Evolutionary conservation across 2,797 vertebrate genomes (phyloP).

Genomic region (Acestrorhynchus altus): DNA sequence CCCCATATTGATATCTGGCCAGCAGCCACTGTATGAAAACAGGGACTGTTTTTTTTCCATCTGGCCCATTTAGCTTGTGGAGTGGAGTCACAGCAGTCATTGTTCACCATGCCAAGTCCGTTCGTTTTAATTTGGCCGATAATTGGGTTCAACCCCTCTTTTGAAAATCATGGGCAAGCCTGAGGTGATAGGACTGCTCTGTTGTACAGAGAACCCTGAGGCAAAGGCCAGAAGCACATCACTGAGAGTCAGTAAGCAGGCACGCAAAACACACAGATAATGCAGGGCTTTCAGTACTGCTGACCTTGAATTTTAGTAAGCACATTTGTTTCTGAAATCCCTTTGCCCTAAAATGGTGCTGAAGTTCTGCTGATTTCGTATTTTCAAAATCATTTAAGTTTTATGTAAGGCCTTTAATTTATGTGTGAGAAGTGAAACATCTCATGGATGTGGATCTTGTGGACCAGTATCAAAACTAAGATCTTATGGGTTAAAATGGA

Average conservation of each 20-base stretch:
- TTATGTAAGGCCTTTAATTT: too few species aligned
- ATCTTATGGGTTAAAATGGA: too few species aligned
- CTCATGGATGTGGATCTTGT: too few species aligned
- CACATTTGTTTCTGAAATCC: conserved; percentile 61
- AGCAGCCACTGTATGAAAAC: conserved; percentile 36
- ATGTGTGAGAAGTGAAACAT: too few species aligned
- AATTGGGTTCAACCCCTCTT: conserved; percentile 66
- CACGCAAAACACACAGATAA: conserved; percentile 65
- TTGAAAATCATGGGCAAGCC: conserved; percentile 58
- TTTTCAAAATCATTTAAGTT: conserved; percentile 60
- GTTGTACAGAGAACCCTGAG: conserved; percentile 48
- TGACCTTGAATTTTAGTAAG: conserved; percentile 51
- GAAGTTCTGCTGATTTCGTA: conserved; percentile 78
- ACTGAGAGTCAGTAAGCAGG: conserved; percentile 65
- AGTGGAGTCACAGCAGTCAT: conserved; percentile 61
- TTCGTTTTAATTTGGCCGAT: conserved; percentile 73
- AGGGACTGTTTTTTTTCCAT: conserved; percentile 49
- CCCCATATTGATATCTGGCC: conserved; percentile 35
- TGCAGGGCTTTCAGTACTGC: conserved; percentile 56
- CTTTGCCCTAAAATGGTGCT: conserved; percentile 54
- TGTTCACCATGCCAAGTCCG: conserved; percentile 64
- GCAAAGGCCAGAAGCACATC: conserved; percentile 50
- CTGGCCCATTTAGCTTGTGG: conserved; percentile 61
- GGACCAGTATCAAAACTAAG: too few species aligned
- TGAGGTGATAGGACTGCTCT: conserved; percentile 67